phyloP scores from a whole-genome alignment of 2,797 vertebrate genomes.

The Mus spretus region DNA sequence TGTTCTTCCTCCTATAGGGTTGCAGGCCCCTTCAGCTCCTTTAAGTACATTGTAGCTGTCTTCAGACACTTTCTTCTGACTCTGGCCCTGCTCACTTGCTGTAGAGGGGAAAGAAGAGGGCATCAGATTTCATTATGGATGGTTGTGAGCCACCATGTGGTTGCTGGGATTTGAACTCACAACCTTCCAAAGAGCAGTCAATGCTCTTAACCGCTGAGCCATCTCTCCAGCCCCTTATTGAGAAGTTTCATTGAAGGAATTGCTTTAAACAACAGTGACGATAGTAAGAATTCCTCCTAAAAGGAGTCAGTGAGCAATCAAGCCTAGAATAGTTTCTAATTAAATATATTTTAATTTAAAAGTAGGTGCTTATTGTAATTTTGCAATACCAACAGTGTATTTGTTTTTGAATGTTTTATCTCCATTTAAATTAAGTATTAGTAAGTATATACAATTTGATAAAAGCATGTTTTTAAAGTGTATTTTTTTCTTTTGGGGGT shows the following conservation, averaged over 20 bases:
- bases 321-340: not conserved
- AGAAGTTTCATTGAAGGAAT: not conserved
- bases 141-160: no score
- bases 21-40: no score
- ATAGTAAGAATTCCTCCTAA: not conserved
- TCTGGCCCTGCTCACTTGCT: no score
- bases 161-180: no score
- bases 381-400: not conserved
- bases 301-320: not conserved
- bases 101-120: no score
- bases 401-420: slow-evolving; percentile 3
- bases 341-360: not conserved
- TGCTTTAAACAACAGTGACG: not conserved
- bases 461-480: not conserved
- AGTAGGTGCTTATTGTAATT: not conserved
- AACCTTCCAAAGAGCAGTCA: no score
- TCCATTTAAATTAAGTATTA: slow-evolving; percentile 25
- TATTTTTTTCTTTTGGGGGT: not conserved
- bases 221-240: not conserved
- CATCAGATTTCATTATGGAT: no score
- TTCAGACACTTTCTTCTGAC: no score
- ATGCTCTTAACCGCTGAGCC: no score
- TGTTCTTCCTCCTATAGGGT: no score
- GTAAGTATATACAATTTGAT: not conserved
- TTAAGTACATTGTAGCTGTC: no score